Evolutionary conservation across 2,888 invertebrate species (phyloP).

Genomic region (Drosophila sordidula): DNA sequence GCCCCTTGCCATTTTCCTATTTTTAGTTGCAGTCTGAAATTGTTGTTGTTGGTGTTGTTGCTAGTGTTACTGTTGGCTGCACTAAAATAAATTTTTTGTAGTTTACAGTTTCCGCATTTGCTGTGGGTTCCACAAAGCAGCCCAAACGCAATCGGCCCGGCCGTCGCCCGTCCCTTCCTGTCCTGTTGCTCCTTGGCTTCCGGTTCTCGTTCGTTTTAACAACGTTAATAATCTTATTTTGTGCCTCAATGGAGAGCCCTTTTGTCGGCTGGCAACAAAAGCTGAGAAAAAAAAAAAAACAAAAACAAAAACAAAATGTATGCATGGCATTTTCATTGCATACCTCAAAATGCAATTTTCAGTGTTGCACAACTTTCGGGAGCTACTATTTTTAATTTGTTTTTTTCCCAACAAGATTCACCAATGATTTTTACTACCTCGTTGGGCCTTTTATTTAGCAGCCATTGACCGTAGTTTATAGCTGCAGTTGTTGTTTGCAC

Average conservation of each 20-base stretch:
- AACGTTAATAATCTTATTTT: conserved; percentile 77
- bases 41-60: conserved; percentile 19
- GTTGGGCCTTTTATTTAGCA: conserved; percentile 35
- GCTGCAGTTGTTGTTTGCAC: conserved; percentile 5
- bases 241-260: conserved; percentile 67
- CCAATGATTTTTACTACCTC: conserved; percentile 19
- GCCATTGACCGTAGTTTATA: conserved; percentile 19
- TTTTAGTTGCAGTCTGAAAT: conserved; percentile 46
- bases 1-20: conserved; percentile 63
- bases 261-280: conserved; percentile 44
- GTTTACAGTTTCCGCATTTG: conserved; percentile 69
- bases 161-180: background rate
- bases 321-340: conserved; percentile 58
- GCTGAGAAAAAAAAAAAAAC: conserved; percentile 16
- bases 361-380: conserved; percentile 10
- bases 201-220: conserved; percentile 70
- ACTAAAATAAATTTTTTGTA: conserved; percentile 69
- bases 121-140: conserved; percentile 17
- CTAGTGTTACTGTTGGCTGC: conserved; percentile 43
- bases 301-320: conserved; percentile 44
- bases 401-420: background rate
- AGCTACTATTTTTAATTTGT: conserved; percentile 2
- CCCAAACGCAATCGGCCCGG: conserved; percentile 34
- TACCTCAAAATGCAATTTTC: conserved; percentile 52
- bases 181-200: conserved; percentile 57